A percentile compares a stretch with the other conserved stretches of the same genome.
Evolutionary conservation across 2,888 invertebrate species (phyloP).

Genomic region (Rhamnusium bicolor): DNA sequence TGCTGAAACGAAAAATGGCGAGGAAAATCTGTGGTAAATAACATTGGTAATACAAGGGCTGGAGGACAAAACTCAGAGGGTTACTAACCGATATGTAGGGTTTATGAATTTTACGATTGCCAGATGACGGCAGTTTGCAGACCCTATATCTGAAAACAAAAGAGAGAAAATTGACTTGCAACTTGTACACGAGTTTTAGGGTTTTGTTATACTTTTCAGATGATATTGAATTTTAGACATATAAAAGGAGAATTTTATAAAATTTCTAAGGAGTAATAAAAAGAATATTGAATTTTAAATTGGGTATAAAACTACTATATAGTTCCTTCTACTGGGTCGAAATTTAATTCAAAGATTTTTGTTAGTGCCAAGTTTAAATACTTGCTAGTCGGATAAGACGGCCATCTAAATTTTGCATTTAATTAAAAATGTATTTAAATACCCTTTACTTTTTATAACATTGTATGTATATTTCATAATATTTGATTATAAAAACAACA

Average conservation of each 20-base stretch:
- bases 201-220: slow-evolving; percentile 43
- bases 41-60: slow-evolving; percentile 6
- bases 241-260: slow-evolving; percentile 44
- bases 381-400: background rate
- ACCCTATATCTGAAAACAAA: slow-evolving; percentile 44
- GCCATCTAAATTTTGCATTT: background rate
- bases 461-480: too few relatives aligned
- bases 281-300: slow-evolving; percentile 53
- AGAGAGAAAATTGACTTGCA: slow-evolving; percentile 41
- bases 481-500: too few relatives aligned
- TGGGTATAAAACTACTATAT: slow-evolving; percentile 41
- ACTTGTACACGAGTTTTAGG: slow-evolving; percentile 38
- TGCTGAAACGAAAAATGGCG: slow-evolving; percentile 31
- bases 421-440: background rate
- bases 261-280: slow-evolving; percentile 49
- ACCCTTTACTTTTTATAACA: too few relatives aligned
- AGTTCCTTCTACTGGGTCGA: background rate
- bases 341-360: slow-evolving; percentile 8
- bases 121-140: slow-evolving; percentile 42
- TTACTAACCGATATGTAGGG: slow-evolving; percentile 22
- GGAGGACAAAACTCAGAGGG: slow-evolving; percentile 20
- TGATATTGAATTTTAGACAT: slow-evolving; percentile 46
- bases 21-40: slow-evolving; percentile 34
- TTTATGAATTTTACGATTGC: slow-evolving; percentile 42
- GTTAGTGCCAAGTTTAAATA: slow-evolving; percentile 4